phyloP scores from a whole-genome alignment of 2,797 vertebrate genomes.

The Pangasius mekongensis region DNA sequence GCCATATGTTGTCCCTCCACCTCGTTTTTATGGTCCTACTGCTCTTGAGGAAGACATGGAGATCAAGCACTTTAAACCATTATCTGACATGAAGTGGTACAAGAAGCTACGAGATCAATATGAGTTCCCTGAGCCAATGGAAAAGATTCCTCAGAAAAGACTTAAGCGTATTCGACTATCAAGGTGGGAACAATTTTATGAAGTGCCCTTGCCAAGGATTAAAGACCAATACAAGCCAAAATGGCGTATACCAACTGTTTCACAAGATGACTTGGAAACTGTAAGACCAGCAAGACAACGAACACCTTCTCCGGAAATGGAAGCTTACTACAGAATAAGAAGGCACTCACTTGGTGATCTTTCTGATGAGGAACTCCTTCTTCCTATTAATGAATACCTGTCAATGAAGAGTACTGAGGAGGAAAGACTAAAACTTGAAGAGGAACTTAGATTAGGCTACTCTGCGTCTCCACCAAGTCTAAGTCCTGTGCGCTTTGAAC shows the following conservation, averaged over 20 bases:
- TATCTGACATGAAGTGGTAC: conserved; percentile 99
- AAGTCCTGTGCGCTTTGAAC: conserved; percentile 92
- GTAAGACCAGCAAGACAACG: conserved; percentile 92
- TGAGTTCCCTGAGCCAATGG: conserved; percentile 96
- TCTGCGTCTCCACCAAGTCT: conserved; percentile 93
- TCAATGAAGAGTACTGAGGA: conserved; percentile 96
- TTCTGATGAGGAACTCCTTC: conserved; percentile 92
- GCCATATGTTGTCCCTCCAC: conserved; percentile 91
- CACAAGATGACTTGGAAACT: conserved; percentile 94
- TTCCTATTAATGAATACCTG: conserved; percentile 92
- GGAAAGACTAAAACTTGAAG: conserved; percentile 91
- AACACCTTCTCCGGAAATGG: conserved; percentile 87
- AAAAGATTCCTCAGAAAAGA: conserved; percentile 88
- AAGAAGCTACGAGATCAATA: conserved; percentile 94
- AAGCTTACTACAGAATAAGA: conserved; percentile 85
- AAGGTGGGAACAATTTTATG: conserved; percentile 98
- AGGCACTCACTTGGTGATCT: conserved; percentile 92
- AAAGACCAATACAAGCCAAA: conserved; percentile 94
- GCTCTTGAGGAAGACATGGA: conserved; percentile 87
- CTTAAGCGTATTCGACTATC: conserved; percentile 97
- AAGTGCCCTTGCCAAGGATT: conserved; percentile 92
- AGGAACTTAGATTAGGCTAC: conserved; percentile 92
- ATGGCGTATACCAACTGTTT: conserved; percentile 88
- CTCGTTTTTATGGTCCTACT: conserved; percentile 79
- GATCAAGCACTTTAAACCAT: conserved; percentile 95